A percentile compares a stretch with the other conserved stretches of the same genome.
phyloP scores from a whole-genome alignment of 2,113 vertebrate species.

The Nerophis ophidion region DNA sequence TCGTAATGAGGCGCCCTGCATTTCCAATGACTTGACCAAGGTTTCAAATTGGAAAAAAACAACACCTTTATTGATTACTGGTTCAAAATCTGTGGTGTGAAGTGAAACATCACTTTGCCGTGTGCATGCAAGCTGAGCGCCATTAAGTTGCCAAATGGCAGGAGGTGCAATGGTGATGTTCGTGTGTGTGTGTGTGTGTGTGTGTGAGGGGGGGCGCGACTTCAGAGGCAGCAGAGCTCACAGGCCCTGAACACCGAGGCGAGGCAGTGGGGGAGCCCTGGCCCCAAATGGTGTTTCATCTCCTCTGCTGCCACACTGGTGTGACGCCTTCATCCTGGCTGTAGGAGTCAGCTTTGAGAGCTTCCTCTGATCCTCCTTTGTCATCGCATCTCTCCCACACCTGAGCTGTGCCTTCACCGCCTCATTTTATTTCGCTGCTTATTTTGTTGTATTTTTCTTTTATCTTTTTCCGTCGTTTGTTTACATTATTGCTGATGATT shows the following conservation, averaged over 20 bases:
- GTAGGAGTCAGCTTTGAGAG: conserved; percentile 55
- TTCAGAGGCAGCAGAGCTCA: conserved; percentile 58
- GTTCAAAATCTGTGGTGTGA: not conserved
- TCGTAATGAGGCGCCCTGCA: conserved; percentile 2
- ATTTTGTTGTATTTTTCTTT: not conserved
- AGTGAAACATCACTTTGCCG: not conserved
- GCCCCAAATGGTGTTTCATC: conserved; percentile 74
- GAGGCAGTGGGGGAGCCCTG: conserved; percentile 55
- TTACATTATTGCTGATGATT: no score
- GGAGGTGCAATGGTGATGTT: conserved; percentile 42
- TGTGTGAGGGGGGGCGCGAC: conserved; percentile 38
- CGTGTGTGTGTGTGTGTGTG: conserved; percentile 27
- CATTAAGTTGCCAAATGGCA: conserved; percentile 63
- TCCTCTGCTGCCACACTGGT: conserved; percentile 54
- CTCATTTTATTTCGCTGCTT: conserved; percentile 8
- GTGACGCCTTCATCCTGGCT: conserved; percentile 58
- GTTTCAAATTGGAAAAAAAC: not conserved
- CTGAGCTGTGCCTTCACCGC: conserved; percentile 20
- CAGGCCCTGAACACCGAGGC: conserved; percentile 61
- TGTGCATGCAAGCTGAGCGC: conserved; percentile 11
- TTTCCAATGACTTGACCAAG: not conserved
- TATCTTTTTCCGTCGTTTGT: not conserved
- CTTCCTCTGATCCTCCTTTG: conserved; percentile 59
- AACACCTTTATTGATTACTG: not conserved
- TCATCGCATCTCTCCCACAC: conserved; percentile 44